Base-by-base conservation (phyloP, 2,113 vertebrate species). In the Bufo gargarizans region DNA sequence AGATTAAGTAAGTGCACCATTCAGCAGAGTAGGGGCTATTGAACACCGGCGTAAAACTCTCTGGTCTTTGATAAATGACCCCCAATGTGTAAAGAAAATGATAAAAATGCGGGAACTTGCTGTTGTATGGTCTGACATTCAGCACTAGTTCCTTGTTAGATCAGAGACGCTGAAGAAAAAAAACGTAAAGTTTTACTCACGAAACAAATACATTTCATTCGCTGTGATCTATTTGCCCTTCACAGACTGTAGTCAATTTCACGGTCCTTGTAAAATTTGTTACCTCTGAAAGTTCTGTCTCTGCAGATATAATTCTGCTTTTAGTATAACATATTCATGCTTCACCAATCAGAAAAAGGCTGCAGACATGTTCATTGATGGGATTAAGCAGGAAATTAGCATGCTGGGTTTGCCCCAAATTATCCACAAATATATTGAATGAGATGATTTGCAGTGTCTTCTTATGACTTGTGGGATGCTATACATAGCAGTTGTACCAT, bases 211-310 rank as follows among this genome's bases (percentile, higher is more conserved):
- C 61, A 67, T 76, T 89, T 89, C 81, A 77, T 88, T 88, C 82
- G 61, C 72, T 49, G 17, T 84, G 87, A 89, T 89, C 87, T 89
- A 84, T 84, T 84, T 84, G 87, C 87, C 87, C 87, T 89, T 89
- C 87, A 89, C 87, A 84, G 87, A 45, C 87, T 78, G 82, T 89
- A 89, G 87, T 89, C 87, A 89, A 84, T 89, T 89, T 89, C 78
- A 89, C 82, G 87, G 87, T 84, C 82, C 87, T 89, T 89, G 87
- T 78, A 89, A 89, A 89, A 89, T 89, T 77, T 89, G 87, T 89
- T 89, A 84, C 59, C 80, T 89, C 81, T 89, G 87, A 89, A 89
- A 89, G 77, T 89, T 89, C 87, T 89, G 76, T 89, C 61, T 83
- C 87, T 84, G 87, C 74, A 84, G 81, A 84, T 89, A 89, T 84